A percentile compares a stretch with the other conserved stretches of the same genome.
These are phyloP conservation scores for Tuta absoluta DNA, from an alignment of 2,888 invertebrate genomes.

Conservation along the genomic window DNA sequence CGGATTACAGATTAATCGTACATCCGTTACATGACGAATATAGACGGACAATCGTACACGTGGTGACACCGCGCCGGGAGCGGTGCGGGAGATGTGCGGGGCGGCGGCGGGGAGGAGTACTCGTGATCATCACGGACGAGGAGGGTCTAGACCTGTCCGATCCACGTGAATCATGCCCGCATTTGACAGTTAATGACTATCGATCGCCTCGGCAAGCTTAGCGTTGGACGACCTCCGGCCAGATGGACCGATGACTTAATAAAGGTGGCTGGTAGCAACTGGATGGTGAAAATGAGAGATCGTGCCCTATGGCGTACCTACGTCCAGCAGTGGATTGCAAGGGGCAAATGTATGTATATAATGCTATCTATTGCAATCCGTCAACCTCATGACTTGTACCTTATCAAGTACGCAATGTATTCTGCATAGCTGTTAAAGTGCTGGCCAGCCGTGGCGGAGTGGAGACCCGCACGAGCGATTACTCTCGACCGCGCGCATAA, in stretches of 20 bases:
- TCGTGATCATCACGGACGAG: background rate
- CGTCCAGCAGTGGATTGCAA: no score
- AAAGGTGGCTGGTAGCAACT: no score
- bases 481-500: background rate
- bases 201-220: no score
- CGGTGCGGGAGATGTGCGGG: background rate
- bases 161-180: background rate
- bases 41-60: conserved; percentile 11
- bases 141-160: background rate
- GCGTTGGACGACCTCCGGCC: no score
- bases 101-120: background rate
- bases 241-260: no score
- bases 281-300: no score
- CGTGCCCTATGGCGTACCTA: no score
- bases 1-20: conserved; percentile 15
- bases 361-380: background rate
- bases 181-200: conserved; percentile 6
- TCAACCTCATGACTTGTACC: background rate
- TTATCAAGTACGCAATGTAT: background rate
- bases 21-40: background rate
- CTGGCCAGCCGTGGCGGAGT: background rate
- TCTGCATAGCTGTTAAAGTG: background rate
- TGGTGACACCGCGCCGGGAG: background rate
- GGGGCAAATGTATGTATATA: no score
- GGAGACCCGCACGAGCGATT: background rate